A percentile compares a stretch with the other conserved stretches of the same genome.
These are phyloP conservation scores for Drosophila virilis DNA, from an alignment of 1,140 invertebrate species.

Conservation along the genomic window DNA sequence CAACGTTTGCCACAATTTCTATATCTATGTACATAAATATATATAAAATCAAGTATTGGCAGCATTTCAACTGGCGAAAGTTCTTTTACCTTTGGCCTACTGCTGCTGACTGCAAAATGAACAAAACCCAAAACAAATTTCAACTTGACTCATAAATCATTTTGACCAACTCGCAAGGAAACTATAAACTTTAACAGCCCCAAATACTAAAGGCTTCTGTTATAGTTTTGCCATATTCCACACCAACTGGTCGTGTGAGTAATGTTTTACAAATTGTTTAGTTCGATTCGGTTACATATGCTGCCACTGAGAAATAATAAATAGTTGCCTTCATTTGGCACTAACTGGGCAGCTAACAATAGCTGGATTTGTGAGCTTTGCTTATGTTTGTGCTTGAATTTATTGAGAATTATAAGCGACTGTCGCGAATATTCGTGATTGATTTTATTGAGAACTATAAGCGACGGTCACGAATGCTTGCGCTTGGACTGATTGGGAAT, in stretches of 20 bases:
- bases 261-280: conserved; percentile 22
- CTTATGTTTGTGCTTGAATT: neutral
- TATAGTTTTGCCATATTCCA: neutral
- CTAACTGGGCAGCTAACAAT: neutral
- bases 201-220: neutral
- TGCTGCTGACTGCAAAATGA: conserved; percentile 34
- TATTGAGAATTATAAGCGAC: no score
- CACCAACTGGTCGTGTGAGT: conserved; percentile 22
- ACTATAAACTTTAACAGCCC: conserved; percentile 44
- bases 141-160: conserved; percentile 69
- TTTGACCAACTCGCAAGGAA: conserved; percentile 44
- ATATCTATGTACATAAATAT: conserved; percentile 16
- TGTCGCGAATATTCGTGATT: no score
- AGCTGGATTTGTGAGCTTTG: neutral
- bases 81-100: conserved; percentile 78
- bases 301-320: neutral
- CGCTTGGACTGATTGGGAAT: no score
- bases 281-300: conserved; percentile 3
- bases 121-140: conserved; percentile 53
- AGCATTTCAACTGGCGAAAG: conserved; percentile 68
- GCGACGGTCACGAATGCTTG: no score
- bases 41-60: conserved; percentile 59
- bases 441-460: no score
- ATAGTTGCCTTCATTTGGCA: neutral
- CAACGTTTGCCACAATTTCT: conserved; percentile 34